Evolutionary conservation across 2,888 invertebrate genomes (phyloP).

Genomic region (Nebria salina): DNA sequence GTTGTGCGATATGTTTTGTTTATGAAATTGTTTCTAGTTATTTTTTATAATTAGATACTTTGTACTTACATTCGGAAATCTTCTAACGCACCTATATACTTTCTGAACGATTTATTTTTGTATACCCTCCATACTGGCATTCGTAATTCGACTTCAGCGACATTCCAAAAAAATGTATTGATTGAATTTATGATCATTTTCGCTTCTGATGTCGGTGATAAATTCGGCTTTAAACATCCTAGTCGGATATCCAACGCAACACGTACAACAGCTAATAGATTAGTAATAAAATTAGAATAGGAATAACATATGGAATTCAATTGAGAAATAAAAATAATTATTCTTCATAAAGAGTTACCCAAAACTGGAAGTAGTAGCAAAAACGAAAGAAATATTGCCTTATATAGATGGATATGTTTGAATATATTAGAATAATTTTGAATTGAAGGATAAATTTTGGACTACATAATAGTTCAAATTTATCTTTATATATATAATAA

Average conservation of each 20-base stretch:
- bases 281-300: neutral
- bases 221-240: conserved; percentile 73
- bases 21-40: neutral
- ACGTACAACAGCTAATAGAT: conserved; percentile 75
- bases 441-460: too few relatives aligned
- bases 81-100: conserved; percentile 76
- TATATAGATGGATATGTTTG: too few relatives aligned
- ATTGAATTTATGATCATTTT: conserved; percentile 81
- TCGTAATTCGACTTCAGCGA: conserved; percentile 77
- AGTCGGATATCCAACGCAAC: conserved; percentile 84
- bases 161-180: conserved; percentile 80
- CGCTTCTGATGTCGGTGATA: conserved; percentile 68
- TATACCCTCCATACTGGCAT: conserved; percentile 80
- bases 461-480: too few relatives aligned
- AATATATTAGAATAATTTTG: too few relatives aligned
- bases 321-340: too few relatives aligned
- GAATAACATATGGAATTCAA: too few relatives aligned
- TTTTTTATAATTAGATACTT: conserved; percentile 4
- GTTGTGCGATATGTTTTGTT: neutral
- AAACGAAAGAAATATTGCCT: too few relatives aligned
- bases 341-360: too few relatives aligned
- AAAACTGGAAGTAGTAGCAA: too few relatives aligned
- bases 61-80: conserved; percentile 73
- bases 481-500: too few relatives aligned
- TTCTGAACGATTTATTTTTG: conserved; percentile 75